Conservation (phyloP, 2,888 invertebrate genomes). For the Argynnis bischoffii region DNA sequence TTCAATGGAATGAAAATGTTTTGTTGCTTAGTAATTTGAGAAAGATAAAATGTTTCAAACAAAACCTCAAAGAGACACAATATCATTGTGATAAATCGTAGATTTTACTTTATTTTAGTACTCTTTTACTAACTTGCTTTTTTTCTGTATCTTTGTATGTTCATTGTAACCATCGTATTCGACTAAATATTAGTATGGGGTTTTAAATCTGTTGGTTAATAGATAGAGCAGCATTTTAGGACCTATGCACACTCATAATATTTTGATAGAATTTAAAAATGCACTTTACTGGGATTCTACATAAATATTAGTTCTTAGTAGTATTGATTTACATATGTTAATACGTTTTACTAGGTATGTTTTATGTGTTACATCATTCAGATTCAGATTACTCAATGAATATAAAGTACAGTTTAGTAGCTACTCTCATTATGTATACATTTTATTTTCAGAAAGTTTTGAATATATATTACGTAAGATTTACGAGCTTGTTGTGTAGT, state of each 20-base stretch:
- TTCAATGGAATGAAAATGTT: not conserved
- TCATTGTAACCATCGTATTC: too few species aligned
- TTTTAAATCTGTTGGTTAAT: too few species aligned
- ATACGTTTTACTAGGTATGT: not conserved
- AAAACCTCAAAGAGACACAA: not conserved
- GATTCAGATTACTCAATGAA: slow-evolving; percentile 11
- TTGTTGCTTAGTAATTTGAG: slow-evolving; percentile 15
- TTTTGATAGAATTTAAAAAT: too few species aligned
- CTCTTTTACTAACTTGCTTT: too few species aligned
- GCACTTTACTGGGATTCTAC: not conserved
- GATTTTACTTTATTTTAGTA: too few species aligned
- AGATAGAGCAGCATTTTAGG: too few species aligned
- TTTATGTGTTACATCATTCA: not conserved
- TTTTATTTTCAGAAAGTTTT: slow-evolving; percentile 1
- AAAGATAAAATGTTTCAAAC: not conserved
- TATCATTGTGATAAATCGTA: not conserved
- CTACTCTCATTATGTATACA: slow-evolving; percentile 7
- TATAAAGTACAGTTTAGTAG: slow-evolving; percentile 13
- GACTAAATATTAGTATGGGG: too few species aligned
- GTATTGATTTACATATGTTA: not conserved
- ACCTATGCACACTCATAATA: too few species aligned
- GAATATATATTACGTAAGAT: slow-evolving; percentile 3
- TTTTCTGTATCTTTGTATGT: too few species aligned
- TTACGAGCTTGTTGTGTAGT: not conserved
- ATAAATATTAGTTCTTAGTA: not conserved